These are phyloP conservation scores for Lasiurus cinereus DNA, from an alignment of 2,113 vertebrate genomes.

Conservation along the genomic window DNA sequence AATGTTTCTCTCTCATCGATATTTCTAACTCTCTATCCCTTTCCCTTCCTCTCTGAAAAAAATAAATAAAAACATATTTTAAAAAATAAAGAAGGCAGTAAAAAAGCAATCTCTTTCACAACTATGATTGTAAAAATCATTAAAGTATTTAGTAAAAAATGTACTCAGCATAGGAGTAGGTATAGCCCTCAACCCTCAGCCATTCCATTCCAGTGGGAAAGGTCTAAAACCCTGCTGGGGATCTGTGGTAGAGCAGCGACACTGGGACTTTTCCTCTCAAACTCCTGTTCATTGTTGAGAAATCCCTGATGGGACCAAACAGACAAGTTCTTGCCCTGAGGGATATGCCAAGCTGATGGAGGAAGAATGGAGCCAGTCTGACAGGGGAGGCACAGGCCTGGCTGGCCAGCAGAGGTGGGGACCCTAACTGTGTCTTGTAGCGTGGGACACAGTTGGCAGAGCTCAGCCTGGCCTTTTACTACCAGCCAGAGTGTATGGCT, in stretches of 20 bases:
- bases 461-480: not conserved
- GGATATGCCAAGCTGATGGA: not conserved
- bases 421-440: not conserved
- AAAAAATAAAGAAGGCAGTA: slow-evolving; percentile 6
- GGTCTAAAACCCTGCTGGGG: not conserved
- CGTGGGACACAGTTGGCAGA: not conserved
- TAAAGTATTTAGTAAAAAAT: not conserved
- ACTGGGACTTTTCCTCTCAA: not conserved
- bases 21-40: too few species aligned
- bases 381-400: not conserved
- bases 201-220: not conserved
- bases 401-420: rapidly evolving
- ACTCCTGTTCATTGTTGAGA: not conserved
- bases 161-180: not conserved
- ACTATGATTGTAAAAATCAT: not conserved
- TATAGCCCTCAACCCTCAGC: not conserved
- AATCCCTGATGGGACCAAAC: not conserved
- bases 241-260: not conserved
- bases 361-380: not conserved
- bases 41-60: too few species aligned
- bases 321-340: not conserved
- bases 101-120: slow-evolving; percentile 25
- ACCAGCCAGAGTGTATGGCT: not conserved
- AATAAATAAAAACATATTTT: too few species aligned
- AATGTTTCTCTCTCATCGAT: too few species aligned